These are phyloP conservation scores for Strix occidentalis DNA, from an alignment of 2,797 vertebrate genomes.

Conservation along the genomic window DNA sequence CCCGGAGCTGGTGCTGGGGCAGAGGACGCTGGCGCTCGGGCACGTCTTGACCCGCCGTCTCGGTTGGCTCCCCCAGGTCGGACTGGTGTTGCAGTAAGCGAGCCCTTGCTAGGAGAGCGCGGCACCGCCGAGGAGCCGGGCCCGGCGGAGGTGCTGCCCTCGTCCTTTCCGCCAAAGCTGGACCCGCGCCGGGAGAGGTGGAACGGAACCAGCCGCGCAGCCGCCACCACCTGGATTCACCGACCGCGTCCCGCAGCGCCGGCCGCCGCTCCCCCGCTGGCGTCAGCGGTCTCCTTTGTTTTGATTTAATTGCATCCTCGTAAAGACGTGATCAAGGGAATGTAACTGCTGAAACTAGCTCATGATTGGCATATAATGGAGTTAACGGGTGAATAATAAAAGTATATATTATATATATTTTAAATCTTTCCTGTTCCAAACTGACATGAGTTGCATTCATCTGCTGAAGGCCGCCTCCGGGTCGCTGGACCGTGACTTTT, in stretches of 20 bases:
- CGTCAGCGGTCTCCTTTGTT: slow-evolving; percentile 57
- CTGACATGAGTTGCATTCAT: slow-evolving; percentile 34
- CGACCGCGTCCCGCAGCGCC: background rate
- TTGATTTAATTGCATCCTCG: slow-evolving; percentile 63
- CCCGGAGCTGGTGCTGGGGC: accelerated
- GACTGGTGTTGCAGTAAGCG: slow-evolving; percentile 94
- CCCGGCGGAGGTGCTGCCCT: slow-evolving; percentile 73
- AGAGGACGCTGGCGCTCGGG: accelerated
- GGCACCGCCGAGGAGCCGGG: slow-evolving; percentile 60
- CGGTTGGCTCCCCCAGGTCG: slow-evolving; percentile 79
- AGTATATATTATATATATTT: slow-evolving; percentile 84
- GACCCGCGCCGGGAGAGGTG: slow-evolving; percentile 16
- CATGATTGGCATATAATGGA: slow-evolving; percentile 80
- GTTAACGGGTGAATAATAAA: slow-evolving; percentile 85
- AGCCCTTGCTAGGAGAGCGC: slow-evolving; percentile 62
- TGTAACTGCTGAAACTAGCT: slow-evolving; percentile 80
- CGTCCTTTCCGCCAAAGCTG: slow-evolving; percentile 51
- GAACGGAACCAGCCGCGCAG: slow-evolving; percentile 4
- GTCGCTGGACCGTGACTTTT: background rate
- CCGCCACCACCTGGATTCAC: slow-evolving; percentile 19
- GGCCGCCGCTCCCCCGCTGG: slow-evolving; percentile 28
- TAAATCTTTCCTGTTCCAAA: slow-evolving; percentile 75
- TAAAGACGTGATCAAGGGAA: slow-evolving; percentile 75
- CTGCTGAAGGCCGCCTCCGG: background rate
- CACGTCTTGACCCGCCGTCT: background rate